Base-by-base conservation (phyloP, 2,113 vertebrate species). In the Nothobranchius furzeri region DNA sequence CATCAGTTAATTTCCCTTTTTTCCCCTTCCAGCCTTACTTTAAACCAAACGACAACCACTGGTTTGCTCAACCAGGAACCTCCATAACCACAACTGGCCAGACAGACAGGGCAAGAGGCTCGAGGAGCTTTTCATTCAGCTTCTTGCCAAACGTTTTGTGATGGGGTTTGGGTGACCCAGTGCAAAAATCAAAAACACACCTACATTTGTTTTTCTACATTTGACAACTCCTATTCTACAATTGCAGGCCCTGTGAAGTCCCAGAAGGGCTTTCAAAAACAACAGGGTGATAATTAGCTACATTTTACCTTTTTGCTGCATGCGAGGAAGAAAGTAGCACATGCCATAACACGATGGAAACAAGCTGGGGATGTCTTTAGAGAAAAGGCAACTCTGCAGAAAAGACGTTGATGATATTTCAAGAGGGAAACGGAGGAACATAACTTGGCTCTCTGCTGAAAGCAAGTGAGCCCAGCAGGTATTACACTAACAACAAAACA, bases 71-170 rank as follows among this genome's bases (percentile, higher is more conserved):
- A 54, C 51, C 47, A 68, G 82, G 78, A 73, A 85, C 76, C 64
- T 78, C 82, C 80, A 73, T 55, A 54, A 81, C 83, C 76, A 70
- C 81, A 68, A 78, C 74, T 37, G 76, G 78, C 69, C 74, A 85
- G 80, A 86, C 73, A 77, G 60, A 79, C 75, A 82, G 73, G 64
- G 66, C 58, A 56, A 71, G 57, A 72, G 58, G 76, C 76, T 86
- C 64, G 45, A 73, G 83, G 84, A 81, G 88, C 62, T 66, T 73
- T 77, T 87, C 78, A 82, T 79, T 82, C 61, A 85, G 78, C 77
- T 66, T 36, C 56, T 64, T 60, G 79, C 82, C 73, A 80, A 83
- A 60, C 78, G 78, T 76, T 83, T 45, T 55, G 73, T 61, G 58
- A 59, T 76, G 52, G 75, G 78, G 59, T 85, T 85, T 85, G 43